Evolutionary conservation across 2,888 invertebrate genomes (phyloP).

Genomic region (Volucella zonaria): DNA sequence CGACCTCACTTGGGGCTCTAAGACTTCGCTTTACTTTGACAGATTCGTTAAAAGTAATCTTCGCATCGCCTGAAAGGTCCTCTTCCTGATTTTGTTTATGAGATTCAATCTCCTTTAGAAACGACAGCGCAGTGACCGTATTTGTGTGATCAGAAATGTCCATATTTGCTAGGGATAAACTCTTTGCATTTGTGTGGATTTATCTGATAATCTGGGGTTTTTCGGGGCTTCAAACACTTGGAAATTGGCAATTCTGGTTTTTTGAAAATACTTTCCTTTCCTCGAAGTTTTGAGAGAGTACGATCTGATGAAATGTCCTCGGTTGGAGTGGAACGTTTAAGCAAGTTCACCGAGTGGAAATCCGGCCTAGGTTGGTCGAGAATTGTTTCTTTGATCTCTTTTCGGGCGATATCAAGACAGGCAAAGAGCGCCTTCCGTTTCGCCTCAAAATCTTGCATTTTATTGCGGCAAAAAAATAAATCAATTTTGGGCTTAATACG

Average conservation of each 20-base stretch:
- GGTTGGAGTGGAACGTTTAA: slow-evolving; percentile 80
- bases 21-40: slow-evolving; percentile 78
- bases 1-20: slow-evolving; percentile 77
- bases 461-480: slow-evolving; percentile 2
- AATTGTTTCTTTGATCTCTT: slow-evolving; percentile 82
- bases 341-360: slow-evolving; percentile 78
- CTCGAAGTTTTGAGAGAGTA: slow-evolving; percentile 78
- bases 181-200: slow-evolving; percentile 93
- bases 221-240: slow-evolving; percentile 84
- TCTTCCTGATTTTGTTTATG: slow-evolving; percentile 79
- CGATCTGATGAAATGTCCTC: slow-evolving; percentile 71
- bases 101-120: slow-evolving; percentile 87
- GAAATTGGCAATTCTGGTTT: slow-evolving; percentile 87
- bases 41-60: slow-evolving; percentile 81
- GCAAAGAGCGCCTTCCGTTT: slow-evolving; percentile 89
- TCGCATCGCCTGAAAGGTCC: slow-evolving; percentile 47
- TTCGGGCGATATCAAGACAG: slow-evolving; percentile 87
- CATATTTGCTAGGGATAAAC: slow-evolving; percentile 91
- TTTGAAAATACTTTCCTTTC: slow-evolving; percentile 90
- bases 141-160: slow-evolving; percentile 92
- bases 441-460: slow-evolving; percentile 83
- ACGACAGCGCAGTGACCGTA: slow-evolving; percentile 89
- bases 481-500: background rate
- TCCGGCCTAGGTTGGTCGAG: slow-evolving; percentile 78
- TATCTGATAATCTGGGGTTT: slow-evolving; percentile 83